Base-by-base conservation (phyloP, 2,888 invertebrate species). In the Rhagonycha fulva region DNA sequence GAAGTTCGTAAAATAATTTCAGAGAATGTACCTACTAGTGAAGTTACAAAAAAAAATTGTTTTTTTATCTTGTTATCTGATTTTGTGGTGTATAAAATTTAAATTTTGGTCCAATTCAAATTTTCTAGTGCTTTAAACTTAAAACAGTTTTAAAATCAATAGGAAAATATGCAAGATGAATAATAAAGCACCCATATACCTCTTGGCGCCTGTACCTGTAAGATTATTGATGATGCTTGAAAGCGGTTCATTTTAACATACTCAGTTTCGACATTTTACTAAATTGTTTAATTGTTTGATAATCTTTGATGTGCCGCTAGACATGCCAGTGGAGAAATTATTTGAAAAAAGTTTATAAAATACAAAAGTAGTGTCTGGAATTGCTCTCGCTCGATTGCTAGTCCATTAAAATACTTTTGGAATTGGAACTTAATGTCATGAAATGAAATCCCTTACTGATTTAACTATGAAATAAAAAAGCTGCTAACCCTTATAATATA, bases 281-380 rank as follows among this genome's bases (percentile, higher is more conserved):
- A 66, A 66, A 66, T 66, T 66, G 63, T 66, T 66, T 66, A 66
- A 66, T 66, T 66, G 63, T 66, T 66, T 66, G 63, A 63, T 26
- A 66, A 66, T 66, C 63, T 66, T 66, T 66, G 63, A 66, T 66
- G 63, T n/a, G 63, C 63, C 63, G 63, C 63, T 47, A 47, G 47
- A 47, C 47, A 47, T 47, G 47, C 47, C 47, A 7, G 5, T 47
- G 47, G 47, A 47, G 47, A 47, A 32, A 47, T 47, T 47, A 47
- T n/a, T 47, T n/a, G 47, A 47, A 47, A 28, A 47, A 47, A n/a
- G 47, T n/a, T 19, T 19, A 47, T 47, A 47, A 47, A 47, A 47
- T 47, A 47, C 7, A 47, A 47, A 47, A 47, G n/a, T 12, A 32
- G 32, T n/a, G n/a, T 12, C 12, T n/a, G 4, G 32, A 12, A 1